Evolutionary conservation across 2,888 invertebrate species (phyloP).

Genomic region (Eupithecia subfuscata): DNA sequence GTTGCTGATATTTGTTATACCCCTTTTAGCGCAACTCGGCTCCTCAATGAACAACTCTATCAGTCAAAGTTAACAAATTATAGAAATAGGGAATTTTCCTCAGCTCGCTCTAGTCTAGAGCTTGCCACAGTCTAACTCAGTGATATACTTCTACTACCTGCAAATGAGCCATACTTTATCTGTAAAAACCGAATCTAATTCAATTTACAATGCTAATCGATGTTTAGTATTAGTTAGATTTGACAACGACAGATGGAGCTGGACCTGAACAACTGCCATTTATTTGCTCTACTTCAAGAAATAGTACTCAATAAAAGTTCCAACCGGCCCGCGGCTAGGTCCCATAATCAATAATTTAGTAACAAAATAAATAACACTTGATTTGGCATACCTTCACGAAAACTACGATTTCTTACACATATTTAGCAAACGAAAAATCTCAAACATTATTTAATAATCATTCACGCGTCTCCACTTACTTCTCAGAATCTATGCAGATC

Average conservation of each 20-base stretch:
- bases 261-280: neutral
- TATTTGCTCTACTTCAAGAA: neutral
- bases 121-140: neutral
- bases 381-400: constrained; percentile 33
- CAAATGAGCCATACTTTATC: neutral
- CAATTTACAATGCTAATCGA: neutral
- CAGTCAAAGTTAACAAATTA: neutral
- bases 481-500: constrained; percentile 59
- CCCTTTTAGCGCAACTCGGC: neutral
- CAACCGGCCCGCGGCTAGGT: constrained; percentile 30
- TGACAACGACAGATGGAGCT: neutral
- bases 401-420: constrained; percentile 5
- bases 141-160: neutral
- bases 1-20: too few species aligned
- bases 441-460: neutral
- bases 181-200: neutral
- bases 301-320: neutral
- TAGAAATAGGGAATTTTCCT: neutral
- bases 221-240: neutral
- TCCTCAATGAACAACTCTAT: neutral
- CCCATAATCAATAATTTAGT: constrained; percentile 15
- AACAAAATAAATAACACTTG: constrained; percentile 25
- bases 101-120: neutral
- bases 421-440: neutral
- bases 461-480: constrained; percentile 54